Evolutionary conservation across 1,140 invertebrate genomes (phyloP), one percentile per base, ranked within the genome.

Genomic region (Drosophila equinoxialis): DNA sequence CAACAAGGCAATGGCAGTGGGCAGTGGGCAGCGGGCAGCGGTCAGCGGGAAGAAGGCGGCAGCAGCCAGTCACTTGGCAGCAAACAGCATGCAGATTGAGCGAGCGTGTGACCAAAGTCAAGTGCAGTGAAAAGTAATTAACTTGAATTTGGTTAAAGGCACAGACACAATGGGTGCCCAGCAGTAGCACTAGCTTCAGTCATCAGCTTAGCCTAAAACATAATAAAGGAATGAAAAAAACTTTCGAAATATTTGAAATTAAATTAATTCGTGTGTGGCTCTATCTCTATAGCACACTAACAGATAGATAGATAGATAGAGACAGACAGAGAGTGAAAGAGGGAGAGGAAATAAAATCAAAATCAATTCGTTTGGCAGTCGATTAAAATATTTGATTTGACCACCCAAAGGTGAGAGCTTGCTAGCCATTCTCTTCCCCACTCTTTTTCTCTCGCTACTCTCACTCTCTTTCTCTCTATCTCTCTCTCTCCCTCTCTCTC

Each of bases 51-150:
- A 17, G 64, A 54, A 45, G 42, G 45, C 7, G 4, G 45, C 60
- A 42, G 62, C 41, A 33, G 42, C 45, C 62, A 51, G n/a, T 35
- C 33, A 57, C 69, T 73, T 45, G 68, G 17, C 67, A 64, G 75
- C 14, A 51, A 79, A 70, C 83, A 79, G 72, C 68, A 39, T 66
- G 74, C 80, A 82, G 77, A 71, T 77, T 89, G 84, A 89, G 84
- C 84, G 84, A 89, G 84, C 84, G 84, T 89, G 84, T 89, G 84
- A 89, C 84, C 84, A 89, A 89, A 89, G 84, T 89, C 84, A 89
- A 89, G 84, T 89, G 84, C 84, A 89, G 84, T 81, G 84, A 90
- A 89, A 89, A 89, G 84, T 89, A 89, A 89, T 89, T 89, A 89
- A 89, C 84, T 89, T 72, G 74, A 87, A 89, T 81, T 89, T 78